Evolutionary conservation across 2,797 vertebrate species (phyloP), one percentile per base, ranked within the genome.

Genomic region (Trematocara caparti): DNA sequence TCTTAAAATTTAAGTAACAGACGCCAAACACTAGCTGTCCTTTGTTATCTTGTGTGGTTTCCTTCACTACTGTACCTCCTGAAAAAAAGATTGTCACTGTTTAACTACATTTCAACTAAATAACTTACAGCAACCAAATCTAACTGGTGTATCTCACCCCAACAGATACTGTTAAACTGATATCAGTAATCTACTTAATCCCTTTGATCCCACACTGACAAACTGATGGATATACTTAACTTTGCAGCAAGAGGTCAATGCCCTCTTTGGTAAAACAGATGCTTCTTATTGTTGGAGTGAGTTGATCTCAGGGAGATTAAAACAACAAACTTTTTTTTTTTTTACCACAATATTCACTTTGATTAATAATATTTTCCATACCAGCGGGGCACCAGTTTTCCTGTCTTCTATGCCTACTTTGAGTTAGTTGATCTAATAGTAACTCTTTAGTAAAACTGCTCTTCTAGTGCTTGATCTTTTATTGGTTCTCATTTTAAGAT

Each of bases 141-240:
- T 80, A 86, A 87, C 75, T 86, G 81, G 47, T 75, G 78, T 82
- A 87, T 93, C 93, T 86, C 81, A 87, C 74, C 80, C 72, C 91
- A 83, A 84, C 69, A 85, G 83, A 89, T 94, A 84, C 82, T 75
- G 90, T 90, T 85, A 81, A 89, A 89, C 79, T 81, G 80, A 77
- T 82, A 83, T 92, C 90, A 90, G 84, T 87, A 89, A 92, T 89
- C 73, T 84, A 57, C 77, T 81, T 84, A 91, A 91, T 87, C 85
- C 80, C 21, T 74, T 86, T 77, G 55, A 83, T 92, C 91, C 90
- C 80, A 27, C 85, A 82, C 80, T 86, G 89, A 90, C 85, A 84
- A 84, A 87, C 64, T 85, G 87, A 94, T 85, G 79, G 85, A 86
- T 86, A 79, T 45, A 49, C 49, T 24, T 40, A 45, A 66, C 43